phyloP scores from a whole-genome alignment of 2,888 invertebrate species.

The Philereme vetulata region DNA sequence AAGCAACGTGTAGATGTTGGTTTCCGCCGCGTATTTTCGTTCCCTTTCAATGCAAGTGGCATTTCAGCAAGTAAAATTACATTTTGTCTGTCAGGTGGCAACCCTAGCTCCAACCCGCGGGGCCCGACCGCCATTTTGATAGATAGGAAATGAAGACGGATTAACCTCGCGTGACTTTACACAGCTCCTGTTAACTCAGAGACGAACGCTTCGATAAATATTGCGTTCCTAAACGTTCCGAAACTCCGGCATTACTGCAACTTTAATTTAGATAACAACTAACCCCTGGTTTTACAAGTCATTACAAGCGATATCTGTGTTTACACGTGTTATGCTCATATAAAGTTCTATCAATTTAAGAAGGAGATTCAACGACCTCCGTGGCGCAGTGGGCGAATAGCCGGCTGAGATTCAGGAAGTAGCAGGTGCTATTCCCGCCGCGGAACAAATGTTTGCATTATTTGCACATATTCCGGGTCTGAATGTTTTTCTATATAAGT shows the following conservation, averaged over 20 bases:
- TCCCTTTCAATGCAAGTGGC: slow-evolving; percentile 3
- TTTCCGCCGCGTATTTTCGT: slow-evolving; percentile 3
- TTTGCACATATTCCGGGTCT: no score
- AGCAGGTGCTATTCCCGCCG: no score
- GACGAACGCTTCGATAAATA: slow-evolving; percentile 54
- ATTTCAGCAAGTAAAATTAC: slow-evolving; percentile 18
- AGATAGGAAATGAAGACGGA: slow-evolving; percentile 84
- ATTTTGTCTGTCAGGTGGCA: slow-evolving; percentile 23
- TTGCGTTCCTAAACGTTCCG: slow-evolving; percentile 44
- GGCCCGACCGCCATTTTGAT: slow-evolving; percentile 68
- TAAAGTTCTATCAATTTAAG: no score
- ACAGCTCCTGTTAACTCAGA: slow-evolving; percentile 50
- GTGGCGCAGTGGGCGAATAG: no score
- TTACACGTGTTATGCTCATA: background rate
- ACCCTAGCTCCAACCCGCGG: slow-evolving; percentile 49
- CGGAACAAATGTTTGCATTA: no score
- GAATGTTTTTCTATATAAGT: no score
- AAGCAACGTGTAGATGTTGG: background rate
- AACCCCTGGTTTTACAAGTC: slow-evolving; percentile 5
- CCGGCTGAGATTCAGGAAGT: no score
- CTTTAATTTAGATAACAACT: slow-evolving; percentile 22
- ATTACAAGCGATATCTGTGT: background rate
- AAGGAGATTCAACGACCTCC: no score
- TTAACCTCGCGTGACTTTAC: slow-evolving; percentile 78
- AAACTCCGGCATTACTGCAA: slow-evolving; percentile 19